phyloP scores from a whole-genome alignment of 2,113 vertebrate genomes.

The Lasiurus borealis region DNA sequence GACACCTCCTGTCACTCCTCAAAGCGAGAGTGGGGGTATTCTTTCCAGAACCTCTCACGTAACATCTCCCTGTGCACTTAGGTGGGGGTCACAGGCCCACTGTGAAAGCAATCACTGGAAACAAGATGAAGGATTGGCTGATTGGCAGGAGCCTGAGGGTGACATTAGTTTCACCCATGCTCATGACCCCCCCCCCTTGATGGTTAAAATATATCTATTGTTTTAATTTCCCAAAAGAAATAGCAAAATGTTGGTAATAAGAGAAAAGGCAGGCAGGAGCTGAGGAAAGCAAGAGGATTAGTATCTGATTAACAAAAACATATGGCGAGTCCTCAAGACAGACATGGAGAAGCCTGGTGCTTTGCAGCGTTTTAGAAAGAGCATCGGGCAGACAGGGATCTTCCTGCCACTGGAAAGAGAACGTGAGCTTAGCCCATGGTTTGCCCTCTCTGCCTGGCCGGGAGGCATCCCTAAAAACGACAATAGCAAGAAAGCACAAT shows the following conservation, averaged over 20 bases:
- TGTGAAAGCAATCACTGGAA: not conserved
- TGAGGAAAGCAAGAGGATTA: not conserved
- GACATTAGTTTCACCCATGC: not conserved
- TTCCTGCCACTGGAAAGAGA: not conserved
- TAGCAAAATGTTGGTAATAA: not conserved
- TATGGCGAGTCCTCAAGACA: not conserved
- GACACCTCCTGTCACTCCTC: not conserved
- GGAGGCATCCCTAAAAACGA: not conserved
- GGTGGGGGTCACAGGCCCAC: not conserved
- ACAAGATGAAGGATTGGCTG: not conserved
- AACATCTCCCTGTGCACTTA: not conserved
- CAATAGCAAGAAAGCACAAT: not conserved
- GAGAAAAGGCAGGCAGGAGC: rapidly evolving
- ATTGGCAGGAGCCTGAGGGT: not conserved
- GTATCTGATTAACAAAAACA: not conserved
- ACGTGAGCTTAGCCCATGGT: not conserved
- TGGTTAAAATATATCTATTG: not conserved
- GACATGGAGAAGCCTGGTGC: not conserved
- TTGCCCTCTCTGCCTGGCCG: not conserved
- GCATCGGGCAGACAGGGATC: not conserved
- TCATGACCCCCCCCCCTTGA: not conserved
- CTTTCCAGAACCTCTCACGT: not conserved
- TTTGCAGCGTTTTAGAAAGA: not conserved
- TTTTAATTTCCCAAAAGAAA: not conserved
- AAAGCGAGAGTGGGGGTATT: not conserved